phyloP scores from a whole-genome alignment of 2,888 invertebrate genomes.

The Capitulum mitella region DNA sequence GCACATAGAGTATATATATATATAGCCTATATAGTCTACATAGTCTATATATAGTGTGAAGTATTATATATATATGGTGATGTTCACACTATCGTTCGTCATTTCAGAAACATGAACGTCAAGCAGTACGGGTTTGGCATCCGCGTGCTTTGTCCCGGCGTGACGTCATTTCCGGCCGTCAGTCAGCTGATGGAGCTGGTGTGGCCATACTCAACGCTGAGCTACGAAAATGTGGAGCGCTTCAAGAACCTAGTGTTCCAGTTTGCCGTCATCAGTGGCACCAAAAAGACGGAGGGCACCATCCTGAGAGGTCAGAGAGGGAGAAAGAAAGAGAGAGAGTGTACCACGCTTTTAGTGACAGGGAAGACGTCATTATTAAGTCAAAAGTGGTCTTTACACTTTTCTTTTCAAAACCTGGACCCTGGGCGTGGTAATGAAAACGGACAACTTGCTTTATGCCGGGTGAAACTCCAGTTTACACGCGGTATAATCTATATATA shows the following conservation, averaged over 20 bases:
- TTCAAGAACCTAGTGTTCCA: conserved; percentile 31
- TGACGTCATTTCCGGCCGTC: conserved; percentile 21
- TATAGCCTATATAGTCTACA: not conserved
- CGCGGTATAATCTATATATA: no score
- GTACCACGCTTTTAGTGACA: no score
- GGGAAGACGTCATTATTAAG: no score
- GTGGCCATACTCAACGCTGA: conserved; percentile 29
- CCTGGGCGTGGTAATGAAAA: no score
- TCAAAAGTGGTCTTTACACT: no score
- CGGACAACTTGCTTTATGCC: no score
- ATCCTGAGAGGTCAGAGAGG: conserved; percentile 10
- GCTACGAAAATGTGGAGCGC: conserved; percentile 28
- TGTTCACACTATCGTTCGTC: no score
- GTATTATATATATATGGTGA: no score
- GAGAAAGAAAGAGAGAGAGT: no score
- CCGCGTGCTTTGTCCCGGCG: conserved; percentile 24
- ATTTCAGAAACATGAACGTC: conserved; percentile 19
- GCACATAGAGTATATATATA: not conserved
- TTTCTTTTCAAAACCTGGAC: no score
- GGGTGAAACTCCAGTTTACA: no score
- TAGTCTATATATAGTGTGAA: no score
- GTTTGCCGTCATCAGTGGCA: conserved; percentile 26
- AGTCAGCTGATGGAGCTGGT: conserved; percentile 24
- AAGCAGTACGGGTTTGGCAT: conserved; percentile 27
- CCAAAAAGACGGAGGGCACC: not conserved